Percentiles rank a stretch among this genome's conserved stretches.
Evolutionary conservation across 2,113 vertebrate genomes (phyloP).

Genomic region (Corythaixoides concolor): DNA sequence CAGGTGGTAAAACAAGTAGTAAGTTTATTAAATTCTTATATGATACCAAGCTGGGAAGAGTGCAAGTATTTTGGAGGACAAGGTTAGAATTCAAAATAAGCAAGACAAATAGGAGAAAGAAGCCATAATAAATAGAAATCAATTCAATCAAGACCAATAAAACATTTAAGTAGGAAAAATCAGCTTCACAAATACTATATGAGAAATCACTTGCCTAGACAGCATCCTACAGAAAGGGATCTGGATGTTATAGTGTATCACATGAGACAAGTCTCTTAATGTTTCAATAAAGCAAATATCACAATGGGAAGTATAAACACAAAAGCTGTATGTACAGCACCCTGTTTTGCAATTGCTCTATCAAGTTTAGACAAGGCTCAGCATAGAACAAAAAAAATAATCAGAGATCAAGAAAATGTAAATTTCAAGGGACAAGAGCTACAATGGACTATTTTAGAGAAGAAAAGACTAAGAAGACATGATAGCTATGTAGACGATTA

Average conservation of each 20-base stretch:
- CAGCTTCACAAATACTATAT: background rate
- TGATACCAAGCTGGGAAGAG: background rate
- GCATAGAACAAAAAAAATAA: background rate
- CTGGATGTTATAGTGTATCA: background rate
- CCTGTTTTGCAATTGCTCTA: background rate
- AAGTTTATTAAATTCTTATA: conserved; percentile 15
- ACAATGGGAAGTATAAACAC: background rate
- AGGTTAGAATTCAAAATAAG: conserved; percentile 32
- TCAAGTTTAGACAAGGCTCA: background rate
- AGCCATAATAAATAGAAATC: conserved; percentile 19
- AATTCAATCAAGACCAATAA: conserved; percentile 18
- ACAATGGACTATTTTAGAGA: background rate
- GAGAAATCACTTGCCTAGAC: background rate
- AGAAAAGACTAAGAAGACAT: background rate
- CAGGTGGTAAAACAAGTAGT: background rate
- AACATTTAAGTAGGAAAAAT: background rate
- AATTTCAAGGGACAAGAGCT: background rate
- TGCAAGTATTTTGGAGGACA: background rate
- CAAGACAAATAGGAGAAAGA: conserved; percentile 33
- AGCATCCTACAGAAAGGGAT: background rate
- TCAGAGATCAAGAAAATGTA: background rate
- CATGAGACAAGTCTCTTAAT: background rate
- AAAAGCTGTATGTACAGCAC: background rate
- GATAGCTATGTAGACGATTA: background rate
- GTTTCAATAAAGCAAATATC: background rate